Base-by-base conservation (phyloP, 2,797 vertebrate species). In the Lindbergichthys nudifrons region DNA sequence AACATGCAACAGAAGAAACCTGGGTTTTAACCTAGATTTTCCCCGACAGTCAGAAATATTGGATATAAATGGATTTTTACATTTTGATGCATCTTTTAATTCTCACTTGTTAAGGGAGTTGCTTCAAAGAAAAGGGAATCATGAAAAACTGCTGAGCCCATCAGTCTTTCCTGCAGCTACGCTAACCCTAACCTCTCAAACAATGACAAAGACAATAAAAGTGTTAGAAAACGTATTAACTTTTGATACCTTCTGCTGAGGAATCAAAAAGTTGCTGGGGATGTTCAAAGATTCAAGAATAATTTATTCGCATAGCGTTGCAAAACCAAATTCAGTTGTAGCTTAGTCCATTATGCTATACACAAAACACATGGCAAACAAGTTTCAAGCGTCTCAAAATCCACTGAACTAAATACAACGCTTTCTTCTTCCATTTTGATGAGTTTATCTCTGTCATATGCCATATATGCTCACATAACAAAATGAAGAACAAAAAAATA, bases 91-190 rank as follows among this genome's bases (percentile, higher is more conserved):
- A 41, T 36, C 39, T 21, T 69, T 61, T n/a, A 48, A 30, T 51
- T 48, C 26, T 52, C 12, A 15, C 36, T 57, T 69, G 39, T 45
- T 48, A 16, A 36, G 41, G 18, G 7, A 61, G 42, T 57, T 56
- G 36, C 16, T 70, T 56, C 57, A 23, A 52, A 58, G 57, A 54
- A 58, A 48, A 53, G 10, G 21, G 32, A 58, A 67, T 23, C 26
- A 6, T 16, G 26, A 46, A 1, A 45, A 69, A 61, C 11, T 43
- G 53, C 48, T 64, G 32, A 30, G 39, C 60, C 41, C 1, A 16
- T 67, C 21, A 18, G 39, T 66, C 51, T 50, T 19, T 64, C 32
- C 23, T 77, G 23, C 65, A 58, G 46, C 13, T 65, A 46, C 39
- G 46, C 61, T 36, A 36, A 36, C 32, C 32, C 32, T 36, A 36